Evolutionary conservation across 53 echinoderm and acorn worm species (phyloP).

Genomic region (Antedon mediterranea): DNA sequence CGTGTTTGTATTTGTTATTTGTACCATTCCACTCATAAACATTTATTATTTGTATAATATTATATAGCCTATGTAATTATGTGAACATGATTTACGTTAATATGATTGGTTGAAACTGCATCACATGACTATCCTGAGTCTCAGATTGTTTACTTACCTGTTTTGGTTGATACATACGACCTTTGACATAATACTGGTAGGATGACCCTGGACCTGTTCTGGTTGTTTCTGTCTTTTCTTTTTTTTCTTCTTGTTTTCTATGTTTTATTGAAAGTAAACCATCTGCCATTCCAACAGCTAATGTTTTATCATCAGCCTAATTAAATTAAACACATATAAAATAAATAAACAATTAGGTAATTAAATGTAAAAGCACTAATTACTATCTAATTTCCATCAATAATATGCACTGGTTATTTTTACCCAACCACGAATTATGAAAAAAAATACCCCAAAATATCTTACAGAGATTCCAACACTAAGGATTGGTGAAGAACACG

Average conservation of each 20-base stretch:
- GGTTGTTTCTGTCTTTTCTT: constrained; percentile 13
- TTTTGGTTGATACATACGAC: constrained; percentile 59
- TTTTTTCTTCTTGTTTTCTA: constrained; percentile 34
- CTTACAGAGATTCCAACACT: constrained; percentile 69
- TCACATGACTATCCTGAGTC: too few species aligned
- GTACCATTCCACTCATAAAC: too few species aligned
- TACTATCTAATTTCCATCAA: not conserved
- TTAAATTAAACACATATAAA: too few species aligned
- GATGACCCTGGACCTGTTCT: not conserved
- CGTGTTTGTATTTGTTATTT: too few species aligned
- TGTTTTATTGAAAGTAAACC: constrained; percentile 90
- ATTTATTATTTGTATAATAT: too few species aligned
- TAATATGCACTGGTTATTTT: not conserved
- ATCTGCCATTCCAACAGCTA: constrained; percentile 77
- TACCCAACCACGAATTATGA: too few species aligned
- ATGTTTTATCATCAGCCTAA: constrained; percentile 52
- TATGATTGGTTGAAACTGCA: too few species aligned
- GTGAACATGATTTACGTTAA: too few species aligned
- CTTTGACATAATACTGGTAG: constrained; percentile 42
- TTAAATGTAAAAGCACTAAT: not conserved
- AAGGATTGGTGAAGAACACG: constrained; percentile 77
- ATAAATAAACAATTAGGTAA: not conserved
- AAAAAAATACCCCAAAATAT: not conserved
- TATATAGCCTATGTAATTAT: too few species aligned
- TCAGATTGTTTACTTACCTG: too few species aligned